A percentile compares a stretch with the other conserved stretches of the same genome.
Conservation (phyloP, 2,113 vertebrate genomes). For the Rhinopomastus cyanomelas region DNA sequence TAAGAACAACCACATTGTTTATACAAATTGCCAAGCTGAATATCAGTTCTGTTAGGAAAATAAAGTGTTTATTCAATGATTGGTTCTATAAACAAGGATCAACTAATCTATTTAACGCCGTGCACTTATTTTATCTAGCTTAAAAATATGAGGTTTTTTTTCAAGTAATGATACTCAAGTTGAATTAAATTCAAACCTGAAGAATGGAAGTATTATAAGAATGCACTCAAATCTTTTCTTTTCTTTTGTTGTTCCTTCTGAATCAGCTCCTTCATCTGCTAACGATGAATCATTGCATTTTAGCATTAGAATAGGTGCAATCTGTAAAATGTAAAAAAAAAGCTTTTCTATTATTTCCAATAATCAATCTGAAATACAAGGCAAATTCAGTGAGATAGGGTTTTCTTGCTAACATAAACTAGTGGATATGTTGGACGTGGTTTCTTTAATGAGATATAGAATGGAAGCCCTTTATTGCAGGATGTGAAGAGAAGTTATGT, state of each 20-base stretch:
- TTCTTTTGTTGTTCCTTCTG: background rate
- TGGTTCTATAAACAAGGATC: background rate
- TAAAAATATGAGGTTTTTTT: background rate
- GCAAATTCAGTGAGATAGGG: constrained; percentile 9
- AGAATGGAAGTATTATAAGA: background rate
- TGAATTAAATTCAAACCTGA: constrained; percentile 23
- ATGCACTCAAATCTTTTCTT: background rate
- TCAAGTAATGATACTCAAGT: background rate
- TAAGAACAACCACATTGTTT: constrained; percentile 49
- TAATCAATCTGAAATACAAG: constrained; percentile 33
- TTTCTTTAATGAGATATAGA: constrained; percentile 55
- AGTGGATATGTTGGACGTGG: constrained; percentile 21
- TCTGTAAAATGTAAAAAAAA: background rate
- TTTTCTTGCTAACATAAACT: constrained; percentile 28
- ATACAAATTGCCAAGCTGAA: background rate
- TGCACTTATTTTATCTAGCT: background rate
- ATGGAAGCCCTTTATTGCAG: background rate
- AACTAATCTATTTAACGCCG: background rate
- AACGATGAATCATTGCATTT: background rate
- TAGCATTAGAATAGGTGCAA: constrained; percentile 10
- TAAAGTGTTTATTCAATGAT: constrained; percentile 6
- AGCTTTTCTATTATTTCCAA: background rate
- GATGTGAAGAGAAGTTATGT: background rate
- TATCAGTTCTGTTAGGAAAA: constrained; percentile 24
- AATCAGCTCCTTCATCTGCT: constrained; percentile 18